phyloP scores from a whole-genome alignment of 2,888 invertebrate genomes.

The Diaperis boleti region DNA sequence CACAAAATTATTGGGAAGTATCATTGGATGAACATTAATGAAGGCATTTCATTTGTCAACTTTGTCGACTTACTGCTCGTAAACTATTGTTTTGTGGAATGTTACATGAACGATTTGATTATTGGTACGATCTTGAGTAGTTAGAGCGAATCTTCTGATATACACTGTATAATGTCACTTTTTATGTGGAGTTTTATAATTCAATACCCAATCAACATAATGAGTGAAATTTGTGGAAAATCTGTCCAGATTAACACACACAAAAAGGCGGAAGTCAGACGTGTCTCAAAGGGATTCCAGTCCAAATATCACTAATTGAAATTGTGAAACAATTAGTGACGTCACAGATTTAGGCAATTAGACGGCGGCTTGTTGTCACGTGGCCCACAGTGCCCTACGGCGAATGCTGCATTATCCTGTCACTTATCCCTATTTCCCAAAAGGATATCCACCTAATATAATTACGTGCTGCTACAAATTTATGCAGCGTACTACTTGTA shows the following conservation, averaged over 20 bases:
- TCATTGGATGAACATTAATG: no score
- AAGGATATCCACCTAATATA: slow-evolving; percentile 45
- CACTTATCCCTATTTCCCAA: slow-evolving; percentile 55
- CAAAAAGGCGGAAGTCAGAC: slow-evolving; percentile 14
- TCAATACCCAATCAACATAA: no score
- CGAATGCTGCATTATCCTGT: slow-evolving; percentile 46
- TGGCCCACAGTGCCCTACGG: slow-evolving; percentile 41
- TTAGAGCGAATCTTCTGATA: no score
- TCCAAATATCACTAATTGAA: slow-evolving; percentile 43
- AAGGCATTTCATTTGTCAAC: no score
- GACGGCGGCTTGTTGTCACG: slow-evolving; percentile 46
- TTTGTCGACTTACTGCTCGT: no score
- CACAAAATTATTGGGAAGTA: no score
- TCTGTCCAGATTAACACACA: neutral
- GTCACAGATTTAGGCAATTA: slow-evolving; percentile 50
- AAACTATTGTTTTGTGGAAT: no score
- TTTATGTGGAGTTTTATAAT: no score
- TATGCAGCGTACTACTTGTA: slow-evolving; percentile 39
- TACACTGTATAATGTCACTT: no score
- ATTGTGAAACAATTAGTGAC: slow-evolving; percentile 48
- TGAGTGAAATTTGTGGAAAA: no score
- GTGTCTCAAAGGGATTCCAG: slow-evolving; percentile 33
- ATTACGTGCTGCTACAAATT: slow-evolving; percentile 44
- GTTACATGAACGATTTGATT: no score
- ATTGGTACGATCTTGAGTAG: no score